Conservation (phyloP, 1,140 invertebrate species). For the Lithobius niger region DNA sequence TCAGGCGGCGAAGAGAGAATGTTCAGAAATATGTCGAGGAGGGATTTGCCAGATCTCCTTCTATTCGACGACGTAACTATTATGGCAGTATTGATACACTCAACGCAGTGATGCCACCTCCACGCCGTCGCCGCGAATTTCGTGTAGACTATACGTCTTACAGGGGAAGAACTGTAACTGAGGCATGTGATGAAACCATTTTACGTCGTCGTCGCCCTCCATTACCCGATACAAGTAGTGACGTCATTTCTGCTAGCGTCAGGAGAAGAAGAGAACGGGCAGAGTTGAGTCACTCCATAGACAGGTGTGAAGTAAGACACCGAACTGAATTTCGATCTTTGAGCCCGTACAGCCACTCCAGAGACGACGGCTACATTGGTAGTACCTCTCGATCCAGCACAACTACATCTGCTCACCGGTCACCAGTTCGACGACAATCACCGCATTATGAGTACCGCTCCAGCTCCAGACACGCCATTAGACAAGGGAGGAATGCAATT, state of each 20-base stretch:
- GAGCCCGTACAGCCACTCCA: not conserved
- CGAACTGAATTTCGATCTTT: not conserved
- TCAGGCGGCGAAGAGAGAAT: not conserved
- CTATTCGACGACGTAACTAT: no score
- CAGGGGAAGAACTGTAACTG: no score
- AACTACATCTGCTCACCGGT: not conserved
- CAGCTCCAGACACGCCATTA: not conserved
- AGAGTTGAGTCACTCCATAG: not conserved
- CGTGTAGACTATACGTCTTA: no score
- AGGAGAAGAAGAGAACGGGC: not conserved
- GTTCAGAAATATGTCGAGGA: constrained; percentile 4
- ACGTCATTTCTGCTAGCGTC: not conserved
- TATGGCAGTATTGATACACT: no score
- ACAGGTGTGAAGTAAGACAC: not conserved
- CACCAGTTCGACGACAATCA: not conserved
- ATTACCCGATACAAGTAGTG: no score
- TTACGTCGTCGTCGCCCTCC: no score
- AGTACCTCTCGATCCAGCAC: not conserved
- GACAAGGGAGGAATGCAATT: not conserved
- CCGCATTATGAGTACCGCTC: not conserved
- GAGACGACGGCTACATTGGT: not conserved
- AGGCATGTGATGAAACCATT: no score
- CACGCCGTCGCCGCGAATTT: no score
- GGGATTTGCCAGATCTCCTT: no score
- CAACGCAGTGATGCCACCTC: no score